phyloP scores from a whole-genome alignment of 2,113 vertebrate genomes.

The Eulacestoma nigropectus region DNA sequence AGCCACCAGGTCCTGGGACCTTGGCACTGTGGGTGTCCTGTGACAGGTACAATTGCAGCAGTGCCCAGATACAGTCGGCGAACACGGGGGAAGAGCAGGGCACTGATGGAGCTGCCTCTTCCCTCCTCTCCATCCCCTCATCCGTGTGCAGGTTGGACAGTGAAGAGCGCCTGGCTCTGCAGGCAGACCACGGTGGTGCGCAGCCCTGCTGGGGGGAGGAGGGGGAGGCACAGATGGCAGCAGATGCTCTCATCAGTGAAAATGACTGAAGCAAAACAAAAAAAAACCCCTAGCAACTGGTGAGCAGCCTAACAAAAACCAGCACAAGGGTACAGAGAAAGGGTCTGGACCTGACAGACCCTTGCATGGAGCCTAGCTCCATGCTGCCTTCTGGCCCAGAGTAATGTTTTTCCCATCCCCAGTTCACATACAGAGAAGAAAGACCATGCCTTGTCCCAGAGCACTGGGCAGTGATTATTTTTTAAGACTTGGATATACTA shows the following conservation, averaged over 20 bases:
- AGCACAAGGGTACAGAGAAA: background rate
- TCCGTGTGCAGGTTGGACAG: background rate
- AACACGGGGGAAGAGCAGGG: background rate
- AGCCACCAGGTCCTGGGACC: background rate
- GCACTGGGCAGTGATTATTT: background rate
- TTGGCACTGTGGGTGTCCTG: background rate
- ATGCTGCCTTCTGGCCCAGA: background rate
- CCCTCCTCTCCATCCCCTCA: background rate
- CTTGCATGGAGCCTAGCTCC: background rate
- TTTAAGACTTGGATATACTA: background rate
- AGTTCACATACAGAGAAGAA: background rate
- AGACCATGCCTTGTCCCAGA: background rate
- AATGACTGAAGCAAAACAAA: slow-evolving; percentile 40
- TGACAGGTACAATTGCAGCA: rapidly evolving
- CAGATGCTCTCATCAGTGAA: slow-evolving; percentile 60
- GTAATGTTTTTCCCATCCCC: background rate
- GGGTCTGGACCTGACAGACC: background rate
- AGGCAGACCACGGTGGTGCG: rapidly evolving
- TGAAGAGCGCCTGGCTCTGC: background rate
- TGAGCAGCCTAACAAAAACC: slow-evolving; percentile 38
- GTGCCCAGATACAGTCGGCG: rapidly evolving
- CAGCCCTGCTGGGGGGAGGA: background rate
- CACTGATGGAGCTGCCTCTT: background rate
- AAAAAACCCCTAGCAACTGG: slow-evolving; percentile 11
- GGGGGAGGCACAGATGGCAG: slow-evolving; percentile 52